Evolutionary conservation across 2,797 vertebrate genomes (phyloP).

Genomic region (Arnoldichthys spilopterus): DNA sequence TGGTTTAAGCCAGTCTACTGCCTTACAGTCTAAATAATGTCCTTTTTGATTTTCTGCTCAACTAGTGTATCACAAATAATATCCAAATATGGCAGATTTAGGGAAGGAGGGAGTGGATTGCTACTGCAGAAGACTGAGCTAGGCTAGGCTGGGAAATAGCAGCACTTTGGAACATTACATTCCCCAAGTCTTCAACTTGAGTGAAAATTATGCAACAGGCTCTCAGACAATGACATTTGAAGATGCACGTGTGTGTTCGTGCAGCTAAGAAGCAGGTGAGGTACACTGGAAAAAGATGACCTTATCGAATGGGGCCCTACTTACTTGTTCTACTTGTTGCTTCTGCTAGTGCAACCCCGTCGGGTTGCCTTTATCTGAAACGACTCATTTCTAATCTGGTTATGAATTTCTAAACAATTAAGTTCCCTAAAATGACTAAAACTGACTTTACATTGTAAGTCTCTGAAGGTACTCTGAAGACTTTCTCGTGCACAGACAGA

Average conservation of each 20-base stretch:
- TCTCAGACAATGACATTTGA: slow-evolving; percentile 77
- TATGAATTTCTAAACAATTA: not conserved
- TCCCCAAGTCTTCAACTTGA: slow-evolving; percentile 43
- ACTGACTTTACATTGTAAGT: slow-evolving; percentile 1
- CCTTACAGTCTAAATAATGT: slow-evolving; percentile 36
- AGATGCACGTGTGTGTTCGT: slow-evolving; percentile 71
- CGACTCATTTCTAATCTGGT: slow-evolving; percentile 4
- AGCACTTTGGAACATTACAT: slow-evolving; percentile 51
- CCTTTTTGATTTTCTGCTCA: slow-evolving; percentile 29
- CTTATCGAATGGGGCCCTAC: slow-evolving; percentile 72
- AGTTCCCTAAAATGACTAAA: slow-evolving; percentile 10
- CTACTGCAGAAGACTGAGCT: slow-evolving; percentile 24
- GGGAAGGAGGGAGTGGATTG: slow-evolving; percentile 19
- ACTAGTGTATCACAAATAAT: slow-evolving; percentile 51
- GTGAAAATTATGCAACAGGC: slow-evolving; percentile 67
- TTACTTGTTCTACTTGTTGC: slow-evolving; percentile 47
- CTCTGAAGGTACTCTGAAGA: too few relatives aligned
- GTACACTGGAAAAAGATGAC: slow-evolving; percentile 76
- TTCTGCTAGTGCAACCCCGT: slow-evolving; percentile 28
- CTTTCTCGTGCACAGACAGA: not conserved
- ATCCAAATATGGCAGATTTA: slow-evolving; percentile 62
- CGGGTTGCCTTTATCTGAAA: slow-evolving; percentile 38
- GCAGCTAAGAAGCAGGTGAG: slow-evolving; percentile 67
- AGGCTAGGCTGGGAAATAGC: slow-evolving; percentile 38
- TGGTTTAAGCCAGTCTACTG: slow-evolving; percentile 43